Conservation (phyloP, 2,797 vertebrate species). For the Mallotus villosus region DNA sequence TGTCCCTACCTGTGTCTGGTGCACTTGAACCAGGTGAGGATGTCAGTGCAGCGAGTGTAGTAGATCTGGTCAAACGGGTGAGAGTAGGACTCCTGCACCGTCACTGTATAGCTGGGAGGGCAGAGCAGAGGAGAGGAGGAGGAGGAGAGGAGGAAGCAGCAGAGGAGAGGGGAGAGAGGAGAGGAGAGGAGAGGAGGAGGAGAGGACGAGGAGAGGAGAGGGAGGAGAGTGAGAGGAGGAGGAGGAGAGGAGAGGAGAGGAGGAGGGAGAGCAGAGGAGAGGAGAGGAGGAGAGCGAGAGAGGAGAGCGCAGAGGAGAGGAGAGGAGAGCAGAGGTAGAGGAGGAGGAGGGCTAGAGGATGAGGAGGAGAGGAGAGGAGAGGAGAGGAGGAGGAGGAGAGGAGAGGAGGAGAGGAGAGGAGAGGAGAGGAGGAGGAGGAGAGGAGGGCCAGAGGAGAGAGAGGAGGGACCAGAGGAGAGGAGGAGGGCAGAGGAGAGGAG, state of each 20-base stretch:
- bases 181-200: background rate
- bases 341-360: background rate
- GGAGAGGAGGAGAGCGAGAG: background rate
- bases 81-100: too few species aligned
- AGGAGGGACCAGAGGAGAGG: background rate
- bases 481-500: background rate
- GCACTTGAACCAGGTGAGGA: background rate
- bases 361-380: background rate
- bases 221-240: background rate
- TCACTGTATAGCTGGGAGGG: too few species aligned
- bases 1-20: background rate
- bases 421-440: background rate
- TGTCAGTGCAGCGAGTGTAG: background rate
- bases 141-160: background rate
- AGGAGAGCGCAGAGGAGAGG: too few species aligned
- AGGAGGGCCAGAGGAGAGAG: background rate
- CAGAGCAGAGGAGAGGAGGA: background rate
- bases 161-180: background rate
- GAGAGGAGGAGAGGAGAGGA: background rate
- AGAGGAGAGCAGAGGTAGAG: background rate
- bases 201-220: background rate
- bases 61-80: too few species aligned
- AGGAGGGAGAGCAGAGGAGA: too few species aligned
- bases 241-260: background rate
- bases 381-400: background rate